A percentile compares a stretch with the other conserved stretches of the same genome.
Evolutionary conservation across 2,888 invertebrate species (phyloP).

Genomic region (Ommatoiulus sabulosus): DNA sequence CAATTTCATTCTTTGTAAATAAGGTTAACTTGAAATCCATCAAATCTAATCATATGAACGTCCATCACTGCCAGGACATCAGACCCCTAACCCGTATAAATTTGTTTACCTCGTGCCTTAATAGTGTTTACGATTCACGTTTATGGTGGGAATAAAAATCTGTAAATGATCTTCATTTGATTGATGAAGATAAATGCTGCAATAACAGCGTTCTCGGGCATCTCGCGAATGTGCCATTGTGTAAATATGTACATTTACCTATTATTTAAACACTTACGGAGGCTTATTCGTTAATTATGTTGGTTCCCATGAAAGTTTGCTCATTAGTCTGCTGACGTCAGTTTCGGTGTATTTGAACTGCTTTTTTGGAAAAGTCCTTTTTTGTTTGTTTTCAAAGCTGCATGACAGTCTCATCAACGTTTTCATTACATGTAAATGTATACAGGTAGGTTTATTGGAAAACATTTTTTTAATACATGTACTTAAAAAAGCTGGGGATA

Average conservation of each 20-base stretch:
- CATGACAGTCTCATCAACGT: neutral
- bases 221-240: neutral
- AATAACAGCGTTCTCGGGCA: neutral
- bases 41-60: neutral
- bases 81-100: neutral
- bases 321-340: neutral
- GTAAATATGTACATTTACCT: neutral
- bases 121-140: neutral
- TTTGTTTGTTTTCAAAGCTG: neutral
- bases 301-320: constrained; percentile 10
- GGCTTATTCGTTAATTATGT: neutral
- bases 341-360: neutral
- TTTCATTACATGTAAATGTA: neutral
- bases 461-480: neutral
- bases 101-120: neutral
- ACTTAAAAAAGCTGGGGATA: neutral
- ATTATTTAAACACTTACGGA: neutral
- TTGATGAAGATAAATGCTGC: constrained; percentile 6
- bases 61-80: neutral
- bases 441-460: neutral
- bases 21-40: neutral
- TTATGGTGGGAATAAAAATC: constrained; percentile 41
- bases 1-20: neutral
- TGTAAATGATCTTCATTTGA: constrained; percentile 35
- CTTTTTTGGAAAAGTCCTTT: neutral